Conservation (phyloP, 2,888 invertebrate species). For the Rambutsinella grinnellia region DNA sequence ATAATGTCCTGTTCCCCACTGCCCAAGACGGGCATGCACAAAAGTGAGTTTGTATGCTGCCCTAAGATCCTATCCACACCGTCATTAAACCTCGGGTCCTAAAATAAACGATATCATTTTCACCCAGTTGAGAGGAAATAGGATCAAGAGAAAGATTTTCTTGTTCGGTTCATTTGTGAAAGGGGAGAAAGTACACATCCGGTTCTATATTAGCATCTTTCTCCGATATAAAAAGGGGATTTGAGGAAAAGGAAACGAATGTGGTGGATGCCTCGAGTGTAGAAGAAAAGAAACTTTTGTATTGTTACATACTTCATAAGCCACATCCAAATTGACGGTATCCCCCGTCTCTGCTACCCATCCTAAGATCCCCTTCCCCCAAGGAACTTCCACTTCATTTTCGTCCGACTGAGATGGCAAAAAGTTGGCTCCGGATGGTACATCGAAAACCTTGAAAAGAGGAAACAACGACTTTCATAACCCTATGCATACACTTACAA, state of each 20-base stretch:
- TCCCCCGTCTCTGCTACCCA: conserved; percentile 94
- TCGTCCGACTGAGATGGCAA: conserved; percentile 69
- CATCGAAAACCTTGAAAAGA: conserved; percentile 69
- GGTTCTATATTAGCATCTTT: too few relatives aligned
- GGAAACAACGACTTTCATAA: too few relatives aligned
- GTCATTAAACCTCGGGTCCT: conserved; percentile 95
- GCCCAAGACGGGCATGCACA: conserved; percentile 80
- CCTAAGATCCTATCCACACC: conserved; percentile 94
- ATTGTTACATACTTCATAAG: conserved; percentile 85
- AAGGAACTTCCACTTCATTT: conserved; percentile 78
- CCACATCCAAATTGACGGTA: conserved; percentile 94
- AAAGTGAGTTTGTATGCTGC: conserved; percentile 90
- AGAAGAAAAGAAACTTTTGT: too few relatives aligned
- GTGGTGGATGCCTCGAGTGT: too few relatives aligned
- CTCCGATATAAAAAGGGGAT: too few relatives aligned
- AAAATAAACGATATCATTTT: conserved; percentile 67
- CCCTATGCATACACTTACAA: too few relatives aligned
- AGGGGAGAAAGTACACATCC: conserved; percentile 1
- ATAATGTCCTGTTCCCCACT: conserved; percentile 69
- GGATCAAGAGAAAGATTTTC: background rate
- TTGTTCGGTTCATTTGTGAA: background rate
- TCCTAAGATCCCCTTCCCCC: conserved; percentile 96
- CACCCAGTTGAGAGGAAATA: background rate
- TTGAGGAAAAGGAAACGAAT: too few relatives aligned
- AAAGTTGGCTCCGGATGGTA: conserved; percentile 71